Evolutionary conservation across 37 sponge, comb jelly and placozoan species (phyloP), one percentile per base, ranked within the genome.

Genomic region (Halichondria panicea): DNA sequence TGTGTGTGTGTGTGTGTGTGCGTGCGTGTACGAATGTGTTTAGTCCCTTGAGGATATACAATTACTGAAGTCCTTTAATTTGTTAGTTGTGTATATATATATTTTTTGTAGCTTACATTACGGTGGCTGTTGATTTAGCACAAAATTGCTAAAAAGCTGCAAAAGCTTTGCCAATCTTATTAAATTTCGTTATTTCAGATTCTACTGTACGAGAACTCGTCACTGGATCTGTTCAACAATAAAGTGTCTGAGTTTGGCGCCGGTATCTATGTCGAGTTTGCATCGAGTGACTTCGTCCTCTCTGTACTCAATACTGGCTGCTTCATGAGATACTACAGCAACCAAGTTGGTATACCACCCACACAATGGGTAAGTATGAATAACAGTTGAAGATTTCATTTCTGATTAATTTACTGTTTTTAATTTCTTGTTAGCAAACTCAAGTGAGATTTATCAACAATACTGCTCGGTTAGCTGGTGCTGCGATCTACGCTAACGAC

Each of bases 401-500:
- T 19, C 27, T 58, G 59, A 30, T 58, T 58, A 6, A 15, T 6
- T 12, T 58, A 22, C 6, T 18, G n/a, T 58, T 58, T 6, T 6
- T 58, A 30, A 30, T 58, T 58, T 22, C n/a, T 30, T 15, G 27
- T 25, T 30, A 88, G 83, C 37, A 63, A n/a, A 50, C 88, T 0
- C 43, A 22, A 0, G 52, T 82, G 11, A 70, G 15, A 3, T 89
- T 89, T 58, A 32, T 84, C 44, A 74, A 83, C 65, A 89, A 89
- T 56, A 69, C 64, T 18, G 90, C 85, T 52, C 54, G 71, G 30
- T 32, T 72, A 15, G 84, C 78, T 42, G 90, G 90, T 9, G 80
- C 81, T 41, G 90, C 85, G 7, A 79, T 89, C 12, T 89, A 70
- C 70, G 81, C 90, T 22, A 84, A 66, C 60, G 90, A 89, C 50